Percentiles rank a stretch among this genome's conserved stretches.
Conservation (phyloP, 2,888 invertebrate genomes). For the Clistopyga incitator region DNA sequence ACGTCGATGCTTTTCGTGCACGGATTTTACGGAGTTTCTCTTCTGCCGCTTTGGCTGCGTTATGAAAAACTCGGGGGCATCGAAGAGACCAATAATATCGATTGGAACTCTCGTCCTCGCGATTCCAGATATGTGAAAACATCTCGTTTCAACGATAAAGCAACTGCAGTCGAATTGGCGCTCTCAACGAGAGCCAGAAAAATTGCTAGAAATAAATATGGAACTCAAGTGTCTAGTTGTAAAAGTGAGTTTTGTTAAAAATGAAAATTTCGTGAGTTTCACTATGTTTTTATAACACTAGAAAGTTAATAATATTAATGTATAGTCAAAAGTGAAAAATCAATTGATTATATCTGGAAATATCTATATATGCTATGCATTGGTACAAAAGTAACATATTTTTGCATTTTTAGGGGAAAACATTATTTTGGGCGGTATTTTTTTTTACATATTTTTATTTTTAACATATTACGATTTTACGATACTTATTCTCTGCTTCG, state of each 20-base stretch:
- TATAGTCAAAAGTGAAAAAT: no score
- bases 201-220: background rate
- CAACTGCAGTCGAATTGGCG: background rate
- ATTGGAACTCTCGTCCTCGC: slow-evolving; percentile 6
- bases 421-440: no score
- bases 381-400: no score
- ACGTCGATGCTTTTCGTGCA: slow-evolving; percentile 28
- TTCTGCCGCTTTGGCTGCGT: slow-evolving; percentile 1
- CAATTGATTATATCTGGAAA: no score
- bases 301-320: no score
- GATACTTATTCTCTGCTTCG: no score
- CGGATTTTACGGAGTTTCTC: slow-evolving; percentile 34
- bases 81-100: slow-evolving; percentile 11
- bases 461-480: no score
- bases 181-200: background rate
- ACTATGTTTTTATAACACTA: no score
- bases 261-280: no score
- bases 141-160: slow-evolving; percentile 12
- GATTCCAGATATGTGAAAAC: slow-evolving; percentile 16
- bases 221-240: background rate
- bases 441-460: no score
- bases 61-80: slow-evolving; percentile 29
- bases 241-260: background rate
- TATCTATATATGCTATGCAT: no score
- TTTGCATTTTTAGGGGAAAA: no score